Evolutionary conservation across 1,140 invertebrate species (phyloP), one percentile per base, ranked within the genome.

Genomic region (Planococcus citri): DNA sequence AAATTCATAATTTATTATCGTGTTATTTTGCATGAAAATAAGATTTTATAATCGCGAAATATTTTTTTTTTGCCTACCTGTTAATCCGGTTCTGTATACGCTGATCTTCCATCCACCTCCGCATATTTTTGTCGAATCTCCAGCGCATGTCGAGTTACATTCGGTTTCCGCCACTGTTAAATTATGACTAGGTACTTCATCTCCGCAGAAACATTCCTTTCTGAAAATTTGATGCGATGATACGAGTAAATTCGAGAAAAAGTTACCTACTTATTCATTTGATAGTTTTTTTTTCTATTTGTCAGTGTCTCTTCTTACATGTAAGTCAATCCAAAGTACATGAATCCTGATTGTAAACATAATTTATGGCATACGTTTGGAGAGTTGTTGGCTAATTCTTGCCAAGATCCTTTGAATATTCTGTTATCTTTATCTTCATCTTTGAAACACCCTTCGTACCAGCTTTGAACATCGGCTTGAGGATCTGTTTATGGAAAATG

Each of bases 201-300:
- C 60, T 21, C 68, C 70, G 68, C 74, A 74, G 58, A 72, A 74
- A 71, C 74, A 74, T 69, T 73, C 74, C 20, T 22, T 68, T 4
- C 73, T 73, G 68, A n/a, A 61, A 9, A 70, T 33, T 33, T n/a
- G n/a, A n/a, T n/a, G n/a, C n/a, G n/a, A n/a, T n/a, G n/a, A n/a
- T n/a, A n/a, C n/a, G n/a, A n/a, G n/a, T n/a, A n/a, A n/a, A n/a
- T n/a, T n/a, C n/a, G n/a, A n/a, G 12, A 33, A 3, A 33, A 33
- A 3, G 29, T 33, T 3, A 33, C 12, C 3, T 33, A 33, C 12
- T 33, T 33, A 33, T 33, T 33, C 12, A 3, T 12, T 33, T 3
- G 29, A 3, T 33, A 33, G 29, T 6, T 33, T 33, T 33, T 33
- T 33, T 12, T 6, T 33, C 29, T 6, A 33, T 6, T 33, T 33